Percentiles rank a stretch among this genome's conserved stretches.
Evolutionary conservation across 2,888 invertebrate species (phyloP).

Genomic region (Tenthredo distinguenda): DNA sequence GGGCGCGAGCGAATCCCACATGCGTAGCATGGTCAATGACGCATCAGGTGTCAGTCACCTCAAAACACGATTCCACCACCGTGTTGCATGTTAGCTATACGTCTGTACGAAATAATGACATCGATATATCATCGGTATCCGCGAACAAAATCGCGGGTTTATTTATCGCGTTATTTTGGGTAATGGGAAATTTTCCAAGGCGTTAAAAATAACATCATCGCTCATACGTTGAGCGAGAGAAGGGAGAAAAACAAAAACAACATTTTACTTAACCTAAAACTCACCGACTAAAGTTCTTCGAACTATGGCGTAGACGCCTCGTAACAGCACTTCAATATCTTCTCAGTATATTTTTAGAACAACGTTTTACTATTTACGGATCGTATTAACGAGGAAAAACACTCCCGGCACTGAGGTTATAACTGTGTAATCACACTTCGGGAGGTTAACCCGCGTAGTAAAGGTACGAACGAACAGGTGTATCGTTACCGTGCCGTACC

Average conservation of each 20-base stretch:
- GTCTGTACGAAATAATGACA: not conserved
- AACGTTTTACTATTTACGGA: not conserved
- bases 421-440: not conserved
- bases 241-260: not conserved
- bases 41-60: conserved; percentile 78
- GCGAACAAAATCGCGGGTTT: not conserved
- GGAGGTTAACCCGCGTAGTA: conserved; percentile 51
- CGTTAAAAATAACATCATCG: not conserved
- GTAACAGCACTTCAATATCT: not conserved
- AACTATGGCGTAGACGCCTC: not conserved
- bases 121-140: not conserved
- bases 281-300: not conserved
- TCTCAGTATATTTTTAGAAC: not conserved
- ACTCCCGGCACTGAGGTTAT: not conserved
- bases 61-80: conserved; percentile 51
- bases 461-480: conserved; percentile 42
- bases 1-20: conserved; percentile 58
- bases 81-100: not conserved
- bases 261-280: conserved; percentile 30
- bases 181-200: not conserved
- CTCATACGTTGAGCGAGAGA: not conserved
- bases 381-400: not conserved
- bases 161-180: not conserved
- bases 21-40: conserved; percentile 75
- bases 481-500: conserved; percentile 56